Base-by-base conservation (phyloP, 2,797 vertebrate genomes). In the Pelobates cultripes region DNA sequence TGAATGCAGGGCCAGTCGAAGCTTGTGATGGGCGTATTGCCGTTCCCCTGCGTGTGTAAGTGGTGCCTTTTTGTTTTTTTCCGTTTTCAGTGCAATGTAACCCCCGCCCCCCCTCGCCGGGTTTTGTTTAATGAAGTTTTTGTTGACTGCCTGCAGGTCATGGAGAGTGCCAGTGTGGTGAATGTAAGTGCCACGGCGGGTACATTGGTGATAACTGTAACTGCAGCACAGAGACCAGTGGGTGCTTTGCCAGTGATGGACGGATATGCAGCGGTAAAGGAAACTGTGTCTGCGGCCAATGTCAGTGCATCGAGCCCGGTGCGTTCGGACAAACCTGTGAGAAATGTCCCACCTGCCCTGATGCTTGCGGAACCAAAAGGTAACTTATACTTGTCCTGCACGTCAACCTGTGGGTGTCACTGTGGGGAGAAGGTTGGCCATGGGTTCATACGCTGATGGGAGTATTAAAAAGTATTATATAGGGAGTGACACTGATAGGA, bases 131-230 rank as follows among this genome's bases (percentile, higher is more conserved):
- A 28, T 28, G 28, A 28, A 28, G 28, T 28, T 28, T 28, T 2
- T 28, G 28, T 28, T 28, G 28, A 28, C 28, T 28, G 28, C 28
- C 28, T 28, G 4, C 88, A 99, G 97, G 96, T 89, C 97, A 97
- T 0, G 97, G 97, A 0, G 96, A 98, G 28, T 99, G 97, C 85
- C 96, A 98, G 90, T 99, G 98, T 0, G 97, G 97, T 2, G 96
- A 98, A 89, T 99, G 98, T 86, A 97, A 96, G 85, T 99, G 98
- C 88, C 95, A 99, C 0, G 90, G 94, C 0, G 94, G 96, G 0
- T 99, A 94, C 88, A 84, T 97, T 0, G 98, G 97, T 4, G 97
- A 99, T 91, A 98, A 96, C 93, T 99, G 98, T 85, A 97, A 97
- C 94, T 99, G 98, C 87, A 96, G 96, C 8, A 97, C 93, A 0